phyloP scores from a whole-genome alignment of 2,888 invertebrate genomes.

The Tolmerus cingulatus region DNA sequence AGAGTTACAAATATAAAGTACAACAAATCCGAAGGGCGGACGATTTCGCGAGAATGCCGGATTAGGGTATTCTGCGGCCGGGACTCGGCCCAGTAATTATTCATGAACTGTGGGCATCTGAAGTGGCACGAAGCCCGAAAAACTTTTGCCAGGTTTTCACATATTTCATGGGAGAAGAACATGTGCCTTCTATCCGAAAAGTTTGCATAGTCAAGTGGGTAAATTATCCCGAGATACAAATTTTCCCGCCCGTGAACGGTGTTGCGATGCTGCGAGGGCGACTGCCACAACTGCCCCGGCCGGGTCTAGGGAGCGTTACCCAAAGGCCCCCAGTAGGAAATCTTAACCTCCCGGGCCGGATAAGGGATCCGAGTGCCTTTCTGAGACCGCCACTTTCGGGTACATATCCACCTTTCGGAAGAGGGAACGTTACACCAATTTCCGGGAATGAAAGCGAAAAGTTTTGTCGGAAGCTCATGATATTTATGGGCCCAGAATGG shows the following conservation, averaged over 20 bases:
- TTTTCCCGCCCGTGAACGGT: constrained; percentile 10
- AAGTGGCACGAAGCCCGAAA: constrained; percentile 21
- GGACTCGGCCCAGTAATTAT: constrained; percentile 14
- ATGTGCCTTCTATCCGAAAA: constrained; percentile 36
- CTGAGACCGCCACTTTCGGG: constrained; percentile 5
- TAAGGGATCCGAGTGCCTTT: constrained; percentile 19
- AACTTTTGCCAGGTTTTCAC: constrained; percentile 25
- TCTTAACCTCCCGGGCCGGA: constrained; percentile 33
- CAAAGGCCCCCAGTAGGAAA: background rate
- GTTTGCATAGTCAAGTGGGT: constrained; percentile 38
- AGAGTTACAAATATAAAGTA: background rate
- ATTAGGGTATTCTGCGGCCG: background rate
- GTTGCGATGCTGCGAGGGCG: background rate
- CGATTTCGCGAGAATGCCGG: background rate
- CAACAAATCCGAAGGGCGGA: background rate
- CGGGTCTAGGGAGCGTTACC: background rate
- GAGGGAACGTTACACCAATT: constrained; percentile 40
- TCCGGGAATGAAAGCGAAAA: constrained; percentile 40
- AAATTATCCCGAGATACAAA: constrained; percentile 38
- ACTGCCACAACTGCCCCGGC: background rate
- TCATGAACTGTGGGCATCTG: constrained; percentile 39
- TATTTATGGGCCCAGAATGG: constrained; percentile 34
- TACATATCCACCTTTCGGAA: constrained; percentile 28
- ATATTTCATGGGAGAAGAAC: constrained; percentile 42
- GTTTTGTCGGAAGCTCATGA: constrained; percentile 38